A percentile compares a stretch with the other conserved stretches of the same genome.
Conservation (phyloP, 2,888 invertebrate species). For the Agrenia bidenticulata region DNA sequence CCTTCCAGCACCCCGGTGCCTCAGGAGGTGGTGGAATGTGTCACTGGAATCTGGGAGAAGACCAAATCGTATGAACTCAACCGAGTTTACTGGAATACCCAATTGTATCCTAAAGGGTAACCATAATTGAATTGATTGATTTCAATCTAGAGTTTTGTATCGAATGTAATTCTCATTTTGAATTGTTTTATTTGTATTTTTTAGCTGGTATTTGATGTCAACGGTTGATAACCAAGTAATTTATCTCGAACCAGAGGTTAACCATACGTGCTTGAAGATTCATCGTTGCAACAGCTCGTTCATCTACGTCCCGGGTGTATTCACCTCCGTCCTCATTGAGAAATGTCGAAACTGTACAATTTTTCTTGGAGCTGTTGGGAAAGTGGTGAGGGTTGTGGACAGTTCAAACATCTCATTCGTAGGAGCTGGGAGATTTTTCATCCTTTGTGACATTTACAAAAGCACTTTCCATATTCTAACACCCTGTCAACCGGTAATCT, state of each 20-base stretch:
- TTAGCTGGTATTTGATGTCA: slow-evolving; percentile 39
- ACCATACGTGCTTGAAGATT: slow-evolving; percentile 34
- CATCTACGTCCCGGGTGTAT: slow-evolving; percentile 37
- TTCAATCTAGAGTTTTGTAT: background rate
- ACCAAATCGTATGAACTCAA: slow-evolving; percentile 19
- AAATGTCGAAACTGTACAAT: slow-evolving; percentile 38
- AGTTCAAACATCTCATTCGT: slow-evolving; percentile 29
- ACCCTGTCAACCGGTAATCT: slow-evolving; percentile 35
- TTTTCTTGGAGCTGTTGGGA: slow-evolving; percentile 33
- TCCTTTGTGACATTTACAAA: slow-evolving; percentile 25
- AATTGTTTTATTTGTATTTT: background rate
- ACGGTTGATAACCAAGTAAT: slow-evolving; percentile 40
- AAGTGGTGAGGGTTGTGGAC: slow-evolving; percentile 31
- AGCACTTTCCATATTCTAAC: slow-evolving; percentile 32
- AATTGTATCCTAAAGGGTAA: slow-evolving; percentile 31
- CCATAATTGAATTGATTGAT: no score
- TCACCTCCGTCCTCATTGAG: slow-evolving; percentile 30
- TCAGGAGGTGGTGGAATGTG: slow-evolving; percentile 13
- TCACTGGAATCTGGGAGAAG: slow-evolving; percentile 26
- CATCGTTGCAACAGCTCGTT: slow-evolving; percentile 39
- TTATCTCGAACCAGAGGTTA: slow-evolving; percentile 13
- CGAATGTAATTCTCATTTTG: background rate
- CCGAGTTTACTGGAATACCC: slow-evolving; percentile 33
- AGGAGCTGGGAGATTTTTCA: slow-evolving; percentile 28
- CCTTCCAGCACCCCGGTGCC: slow-evolving; percentile 35